Conservation (phyloP, 2,888 invertebrate genomes). For the Charanyca ferruginea region DNA sequence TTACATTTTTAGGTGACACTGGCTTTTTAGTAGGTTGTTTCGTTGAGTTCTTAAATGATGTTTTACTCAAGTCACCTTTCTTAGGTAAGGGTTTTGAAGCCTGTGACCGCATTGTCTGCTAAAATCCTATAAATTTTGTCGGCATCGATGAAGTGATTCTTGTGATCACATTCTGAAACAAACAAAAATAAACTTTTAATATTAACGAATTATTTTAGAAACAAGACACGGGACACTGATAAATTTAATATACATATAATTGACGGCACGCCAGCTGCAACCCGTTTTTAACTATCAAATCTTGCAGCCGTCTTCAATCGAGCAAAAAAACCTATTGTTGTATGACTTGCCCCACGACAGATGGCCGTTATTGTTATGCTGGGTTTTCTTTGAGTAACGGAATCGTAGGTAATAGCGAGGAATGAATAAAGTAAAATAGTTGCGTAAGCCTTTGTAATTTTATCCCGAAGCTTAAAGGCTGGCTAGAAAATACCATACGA, state of each 20-base stretch:
- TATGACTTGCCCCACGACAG: slow-evolving; percentile 73
- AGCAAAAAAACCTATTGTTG: slow-evolving; percentile 75
- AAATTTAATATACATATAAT: slow-evolving; percentile 46
- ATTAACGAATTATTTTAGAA: slow-evolving; percentile 22
- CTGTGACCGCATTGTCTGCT: slow-evolving; percentile 89
- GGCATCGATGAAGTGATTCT: slow-evolving; percentile 82
- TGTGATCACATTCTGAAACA: slow-evolving; percentile 87
- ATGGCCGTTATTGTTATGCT: slow-evolving; percentile 72
- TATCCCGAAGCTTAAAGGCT: not conserved
- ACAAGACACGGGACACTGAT: slow-evolving; percentile 27
- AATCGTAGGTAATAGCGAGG: slow-evolving; percentile 51
- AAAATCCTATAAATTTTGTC: slow-evolving; percentile 78
- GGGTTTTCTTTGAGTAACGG: slow-evolving; percentile 66
- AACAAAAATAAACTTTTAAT: slow-evolving; percentile 64
- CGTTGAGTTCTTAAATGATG: slow-evolving; percentile 77
- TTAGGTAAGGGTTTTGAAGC: slow-evolving; percentile 86
- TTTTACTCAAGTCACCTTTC: slow-evolving; percentile 85
- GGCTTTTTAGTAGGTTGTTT: slow-evolving; percentile 81
- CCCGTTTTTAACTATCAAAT: slow-evolving; percentile 68
- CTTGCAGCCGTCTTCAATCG: slow-evolving; percentile 69
- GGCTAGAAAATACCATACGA: not conserved
- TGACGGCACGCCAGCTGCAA: slow-evolving; percentile 64
- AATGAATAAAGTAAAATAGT: slow-evolving; percentile 26
- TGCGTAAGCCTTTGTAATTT: slow-evolving; percentile 11
- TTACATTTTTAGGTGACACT: slow-evolving; percentile 79